Percentiles rank a stretch among this genome's conserved stretches.
phyloP scores from a whole-genome alignment of 2,888 invertebrate genomes.

The Leptinotarsa rubiginosa region DNA sequence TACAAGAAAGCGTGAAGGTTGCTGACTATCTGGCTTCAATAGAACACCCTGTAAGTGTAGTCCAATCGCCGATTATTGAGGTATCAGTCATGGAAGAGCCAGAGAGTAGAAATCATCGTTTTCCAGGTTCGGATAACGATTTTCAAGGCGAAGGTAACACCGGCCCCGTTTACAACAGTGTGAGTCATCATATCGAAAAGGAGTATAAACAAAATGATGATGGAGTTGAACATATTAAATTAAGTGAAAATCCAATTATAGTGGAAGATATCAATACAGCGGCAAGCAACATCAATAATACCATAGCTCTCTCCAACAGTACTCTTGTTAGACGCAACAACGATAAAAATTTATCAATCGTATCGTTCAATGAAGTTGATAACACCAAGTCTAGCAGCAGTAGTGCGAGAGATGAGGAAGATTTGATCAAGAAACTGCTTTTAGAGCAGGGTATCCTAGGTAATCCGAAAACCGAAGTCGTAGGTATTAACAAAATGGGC shows the following conservation, averaged over 20 bases:
- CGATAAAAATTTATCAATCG: slow-evolving; percentile 45
- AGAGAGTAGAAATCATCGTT: slow-evolving; percentile 23
- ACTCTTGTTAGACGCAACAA: slow-evolving; percentile 52
- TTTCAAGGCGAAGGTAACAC: slow-evolving; percentile 2
- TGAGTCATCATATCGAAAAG: slow-evolving; percentile 4
- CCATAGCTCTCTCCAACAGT: slow-evolving; percentile 46
- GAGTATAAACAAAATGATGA: slow-evolving; percentile 14
- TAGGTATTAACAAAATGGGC: slow-evolving; percentile 41
- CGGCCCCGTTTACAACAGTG: slow-evolving; percentile 17
- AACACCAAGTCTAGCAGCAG: slow-evolving; percentile 13
- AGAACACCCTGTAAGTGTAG: slow-evolving; percentile 78
- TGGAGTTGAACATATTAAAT: slow-evolving; percentile 40
- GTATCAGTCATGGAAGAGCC: slow-evolving; percentile 63
- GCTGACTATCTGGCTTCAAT: slow-evolving; percentile 78
- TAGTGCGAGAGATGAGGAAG: slow-evolving; percentile 50
- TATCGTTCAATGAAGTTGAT: slow-evolving; percentile 23
- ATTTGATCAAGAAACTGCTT: slow-evolving; percentile 64
- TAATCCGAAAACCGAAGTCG: slow-evolving; percentile 38
- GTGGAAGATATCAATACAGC: slow-evolving; percentile 70
- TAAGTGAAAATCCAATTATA: slow-evolving; percentile 64
- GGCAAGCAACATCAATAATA: slow-evolving; percentile 59
- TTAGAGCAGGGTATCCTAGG: slow-evolving; percentile 44
- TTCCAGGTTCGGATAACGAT: not conserved
- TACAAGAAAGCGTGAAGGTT: slow-evolving; percentile 75
- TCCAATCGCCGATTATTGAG: slow-evolving; percentile 78